phyloP scores from a whole-genome alignment of 2,113 vertebrate species.

The Oplegnathus fasciatus region DNA sequence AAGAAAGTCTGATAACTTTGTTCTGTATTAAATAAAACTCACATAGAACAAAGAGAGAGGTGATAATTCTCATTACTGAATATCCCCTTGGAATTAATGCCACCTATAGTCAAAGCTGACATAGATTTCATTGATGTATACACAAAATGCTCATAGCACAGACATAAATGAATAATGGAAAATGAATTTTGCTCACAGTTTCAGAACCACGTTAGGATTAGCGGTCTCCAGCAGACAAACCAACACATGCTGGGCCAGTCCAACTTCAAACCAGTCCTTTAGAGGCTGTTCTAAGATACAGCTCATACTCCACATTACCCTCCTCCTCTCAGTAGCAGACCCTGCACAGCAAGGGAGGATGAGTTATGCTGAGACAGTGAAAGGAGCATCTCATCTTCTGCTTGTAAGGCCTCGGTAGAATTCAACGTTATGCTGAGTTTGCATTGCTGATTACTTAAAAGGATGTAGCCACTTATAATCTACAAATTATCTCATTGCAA shows the following conservation, averaged over 20 bases:
- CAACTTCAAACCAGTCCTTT: background rate
- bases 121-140: constrained; percentile 1
- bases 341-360: constrained; percentile 2
- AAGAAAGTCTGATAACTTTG: constrained; percentile 33
- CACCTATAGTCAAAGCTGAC: constrained; percentile 12
- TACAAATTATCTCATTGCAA: background rate
- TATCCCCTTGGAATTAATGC: background rate
- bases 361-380: constrained; percentile 32
- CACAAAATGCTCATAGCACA: background rate
- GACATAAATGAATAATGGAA: background rate
- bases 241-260: background rate
- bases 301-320: background rate
- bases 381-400: constrained; percentile 13
- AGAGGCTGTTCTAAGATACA: background rate
- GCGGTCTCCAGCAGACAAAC: constrained; percentile 3
- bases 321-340: background rate
- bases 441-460: constrained; percentile 15
- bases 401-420: background rate
- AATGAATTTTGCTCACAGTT: constrained; percentile 6
- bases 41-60: constrained; percentile 28
- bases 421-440: constrained; percentile 23
- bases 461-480: background rate
- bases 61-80: constrained; percentile 17
- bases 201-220: constrained; percentile 4
- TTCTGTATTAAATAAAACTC: constrained; percentile 25